phyloP scores from a whole-genome alignment of 2,888 invertebrate species.

The Ophioninae sp. region DNA sequence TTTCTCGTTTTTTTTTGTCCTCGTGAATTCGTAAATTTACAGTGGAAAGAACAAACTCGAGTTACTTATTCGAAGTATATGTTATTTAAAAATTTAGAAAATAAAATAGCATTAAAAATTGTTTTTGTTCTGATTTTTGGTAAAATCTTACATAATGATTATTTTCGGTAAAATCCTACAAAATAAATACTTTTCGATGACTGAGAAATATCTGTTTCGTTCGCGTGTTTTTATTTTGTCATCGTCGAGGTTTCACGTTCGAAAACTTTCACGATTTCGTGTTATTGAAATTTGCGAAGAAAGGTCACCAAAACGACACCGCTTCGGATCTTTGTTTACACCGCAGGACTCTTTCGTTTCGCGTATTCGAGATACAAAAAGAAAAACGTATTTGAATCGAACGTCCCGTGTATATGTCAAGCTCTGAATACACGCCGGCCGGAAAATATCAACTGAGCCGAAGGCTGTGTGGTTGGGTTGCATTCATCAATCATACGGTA shows the following conservation, averaged over 20 bases:
- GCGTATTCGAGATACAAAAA: not conserved
- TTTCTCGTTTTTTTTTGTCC: too few species aligned
- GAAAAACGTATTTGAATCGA: constrained; percentile 2
- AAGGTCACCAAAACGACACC: not conserved
- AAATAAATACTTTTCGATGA: not conserved
- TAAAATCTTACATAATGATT: too few species aligned
- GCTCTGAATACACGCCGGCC: not conserved
- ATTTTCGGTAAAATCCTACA: too few species aligned
- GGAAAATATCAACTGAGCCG: constrained; percentile 2
- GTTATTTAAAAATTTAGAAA: too few species aligned
- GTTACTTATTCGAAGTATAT: too few species aligned
- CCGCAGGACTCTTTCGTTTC: not conserved
- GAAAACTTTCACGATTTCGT: not conserved
- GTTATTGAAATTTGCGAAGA: not conserved
- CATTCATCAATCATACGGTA: constrained; percentile 61
- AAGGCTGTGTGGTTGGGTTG: constrained; percentile 2
- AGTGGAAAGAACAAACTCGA: too few species aligned
- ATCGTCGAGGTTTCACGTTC: not conserved
- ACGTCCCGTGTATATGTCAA: not conserved
- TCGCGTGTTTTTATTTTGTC: not conserved
- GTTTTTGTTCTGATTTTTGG: too few species aligned
- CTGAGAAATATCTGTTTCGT: not conserved
- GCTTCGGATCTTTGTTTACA: not conserved
- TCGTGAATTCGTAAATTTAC: too few species aligned
- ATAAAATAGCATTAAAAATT: too few species aligned